Evolutionary conservation across 1,140 invertebrate genomes (phyloP), one percentile per base, ranked within the genome.

Genomic region (Drosophila nebulosa): DNA sequence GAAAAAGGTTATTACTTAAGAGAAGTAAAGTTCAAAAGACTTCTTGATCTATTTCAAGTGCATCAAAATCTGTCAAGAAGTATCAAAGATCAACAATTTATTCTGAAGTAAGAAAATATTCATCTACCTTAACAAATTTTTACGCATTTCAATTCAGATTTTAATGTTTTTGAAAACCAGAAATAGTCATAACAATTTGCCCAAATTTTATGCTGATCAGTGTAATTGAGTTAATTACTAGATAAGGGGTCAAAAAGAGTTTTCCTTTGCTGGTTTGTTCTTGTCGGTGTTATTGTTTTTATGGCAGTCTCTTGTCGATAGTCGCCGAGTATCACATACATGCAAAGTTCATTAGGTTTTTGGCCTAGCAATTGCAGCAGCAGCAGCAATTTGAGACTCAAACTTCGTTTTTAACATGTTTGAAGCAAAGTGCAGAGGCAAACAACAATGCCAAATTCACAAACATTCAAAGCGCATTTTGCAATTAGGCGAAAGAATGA

Each of bases 341-440:
- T 86, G 78, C 83, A 86, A 86, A 86, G 83, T 86, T 86, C 81
- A 86, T 86, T 86, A 86, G 78, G 83, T 83, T 78, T 88, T 86
- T 85, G 81, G 81, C 81, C 81, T 86, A 86, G 55, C 77, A 70
- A 84, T 78, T 74, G 67, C 55, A 57, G 77, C 78, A 58, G 67
- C 55, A 57, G 77, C 78, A 58, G 52, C 24, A 16, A 69, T 65
- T 77, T 69, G 58, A 51, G 62, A 58, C 21, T n/a, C 16, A 32
- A 55, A 55, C 52, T 55, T 46, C 26, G 52, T 64, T 64, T 27
- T 68, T 76, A 76, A 76, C 64, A 74, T 85, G 64, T 52, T 62
- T 64, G 14, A 21, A 21, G 39, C 16, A 72, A 83, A 78, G 75
- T 74, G 79, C 77, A 75, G 70, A 75, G 70, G 59, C 67, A 60